A percentile compares a stretch with the other conserved stretches of the same genome.
These are phyloP conservation scores for Heliconius sara DNA, from an alignment of 2,888 invertebrate species.

Conservation along the genomic window DNA sequence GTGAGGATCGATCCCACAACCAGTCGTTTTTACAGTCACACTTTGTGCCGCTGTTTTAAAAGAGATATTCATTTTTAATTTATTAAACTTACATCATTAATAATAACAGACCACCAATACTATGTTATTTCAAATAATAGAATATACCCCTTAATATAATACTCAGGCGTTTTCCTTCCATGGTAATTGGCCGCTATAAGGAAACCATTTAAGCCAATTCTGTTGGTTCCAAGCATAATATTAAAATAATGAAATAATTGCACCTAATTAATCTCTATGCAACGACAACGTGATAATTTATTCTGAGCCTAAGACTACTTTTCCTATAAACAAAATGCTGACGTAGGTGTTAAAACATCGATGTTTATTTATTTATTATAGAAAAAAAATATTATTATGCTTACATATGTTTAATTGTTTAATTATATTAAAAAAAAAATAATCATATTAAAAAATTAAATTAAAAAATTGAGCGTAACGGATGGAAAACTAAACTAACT, in stretches of 20 bases:
- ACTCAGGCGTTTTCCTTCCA: conserved; percentile 6
- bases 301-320: conserved; percentile 34
- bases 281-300: conserved; percentile 39
- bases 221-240: conserved; percentile 23
- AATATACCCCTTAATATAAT: background rate
- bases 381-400: too few relatives aligned
- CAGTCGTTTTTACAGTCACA: too few relatives aligned
- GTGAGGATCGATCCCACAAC: too few relatives aligned
- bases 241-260: conserved; percentile 38
- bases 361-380: background rate
- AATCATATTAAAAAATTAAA: too few relatives aligned
- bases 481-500: too few relatives aligned
- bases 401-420: too few relatives aligned
- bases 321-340: conserved; percentile 27
- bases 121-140: background rate
- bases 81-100: background rate
- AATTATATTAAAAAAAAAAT: too few relatives aligned
- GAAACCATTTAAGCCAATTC: conserved; percentile 32
- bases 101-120: background rate
- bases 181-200: conserved; percentile 27
- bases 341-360: background rate
- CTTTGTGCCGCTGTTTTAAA: too few relatives aligned
- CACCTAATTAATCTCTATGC: conserved; percentile 39
- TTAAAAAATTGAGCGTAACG: too few relatives aligned
- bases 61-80: background rate